Conservation (phyloP, 2,888 invertebrate genomes). For the Ferdinandea cuprea region DNA sequence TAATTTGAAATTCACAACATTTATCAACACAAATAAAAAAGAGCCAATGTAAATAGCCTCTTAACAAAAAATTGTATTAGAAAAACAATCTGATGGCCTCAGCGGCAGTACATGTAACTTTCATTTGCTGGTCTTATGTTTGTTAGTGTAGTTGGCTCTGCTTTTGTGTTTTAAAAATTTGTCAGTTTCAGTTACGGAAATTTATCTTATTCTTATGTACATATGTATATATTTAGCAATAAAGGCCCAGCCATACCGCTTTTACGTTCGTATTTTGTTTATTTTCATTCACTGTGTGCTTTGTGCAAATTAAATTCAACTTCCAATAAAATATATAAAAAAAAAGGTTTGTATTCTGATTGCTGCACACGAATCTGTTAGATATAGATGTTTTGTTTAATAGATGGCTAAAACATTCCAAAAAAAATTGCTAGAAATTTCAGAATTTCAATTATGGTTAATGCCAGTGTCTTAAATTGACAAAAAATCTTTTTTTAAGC, state of each 20-base stretch:
- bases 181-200: neutral
- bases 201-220: too few species aligned
- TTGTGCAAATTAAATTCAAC: too few species aligned
- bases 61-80: neutral
- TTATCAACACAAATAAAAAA: neutral
- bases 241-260: too few species aligned
- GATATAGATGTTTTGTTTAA: neutral
- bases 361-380: neutral
- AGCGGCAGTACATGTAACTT: neutral
- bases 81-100: neutral
- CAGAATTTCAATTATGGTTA: neutral
- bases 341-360: too few species aligned
- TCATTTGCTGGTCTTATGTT: neutral
- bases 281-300: too few species aligned
- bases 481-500: neutral
- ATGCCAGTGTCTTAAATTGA: neutral
- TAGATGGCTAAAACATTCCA: too few species aligned
- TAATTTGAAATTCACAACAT: neutral
- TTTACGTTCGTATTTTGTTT: neutral
- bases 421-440: neutral
- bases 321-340: too few species aligned
- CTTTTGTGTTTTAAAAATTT: neutral
- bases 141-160: neutral
- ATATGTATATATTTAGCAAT: too few species aligned
- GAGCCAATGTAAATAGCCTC: neutral